These are phyloP conservation scores for Eremobia ochroleuca DNA, from an alignment of 2,888 invertebrate species.

Conservation along the genomic window DNA sequence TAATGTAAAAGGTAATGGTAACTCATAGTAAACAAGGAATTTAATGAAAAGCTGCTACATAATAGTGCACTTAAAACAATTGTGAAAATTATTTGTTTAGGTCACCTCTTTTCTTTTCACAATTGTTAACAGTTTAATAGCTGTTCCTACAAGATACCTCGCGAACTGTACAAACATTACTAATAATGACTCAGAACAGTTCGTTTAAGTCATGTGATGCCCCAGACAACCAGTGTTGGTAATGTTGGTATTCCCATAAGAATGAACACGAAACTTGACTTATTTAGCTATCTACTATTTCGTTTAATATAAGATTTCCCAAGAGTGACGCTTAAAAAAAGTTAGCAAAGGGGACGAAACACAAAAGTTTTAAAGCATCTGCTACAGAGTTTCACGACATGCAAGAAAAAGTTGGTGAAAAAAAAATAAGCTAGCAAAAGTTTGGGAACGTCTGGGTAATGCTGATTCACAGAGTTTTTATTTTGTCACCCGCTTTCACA, in stretches of 20 bases:
- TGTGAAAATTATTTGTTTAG: no score
- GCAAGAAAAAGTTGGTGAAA: constrained; percentile 53
- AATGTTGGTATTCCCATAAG: constrained; percentile 39
- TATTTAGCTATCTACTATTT: constrained; percentile 61
- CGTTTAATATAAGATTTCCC: constrained; percentile 68
- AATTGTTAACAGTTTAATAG: no score
- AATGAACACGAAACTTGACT: constrained; percentile 56
- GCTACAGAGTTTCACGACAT: constrained; percentile 58
- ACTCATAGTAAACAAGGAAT: background rate
- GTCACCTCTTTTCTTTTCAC: no score
- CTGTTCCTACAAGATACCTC: background rate
- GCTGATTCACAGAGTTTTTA: constrained; percentile 58
- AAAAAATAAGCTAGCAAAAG: constrained; percentile 56
- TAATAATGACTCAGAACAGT: background rate
- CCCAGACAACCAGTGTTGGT: constrained; percentile 12
- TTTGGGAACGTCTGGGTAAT: constrained; percentile 55
- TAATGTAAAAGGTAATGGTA: background rate
- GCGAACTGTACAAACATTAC: background rate
- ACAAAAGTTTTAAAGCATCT: constrained; percentile 68
- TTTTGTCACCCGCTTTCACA: constrained; percentile 43
- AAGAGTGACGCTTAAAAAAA: constrained; percentile 66
- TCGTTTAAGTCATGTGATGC: background rate
- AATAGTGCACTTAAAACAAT: background rate
- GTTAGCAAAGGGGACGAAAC: constrained; percentile 58
- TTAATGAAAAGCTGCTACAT: background rate